phyloP scores from a whole-genome alignment of 2,797 vertebrate genomes.

The Anguilla pacifica region DNA sequence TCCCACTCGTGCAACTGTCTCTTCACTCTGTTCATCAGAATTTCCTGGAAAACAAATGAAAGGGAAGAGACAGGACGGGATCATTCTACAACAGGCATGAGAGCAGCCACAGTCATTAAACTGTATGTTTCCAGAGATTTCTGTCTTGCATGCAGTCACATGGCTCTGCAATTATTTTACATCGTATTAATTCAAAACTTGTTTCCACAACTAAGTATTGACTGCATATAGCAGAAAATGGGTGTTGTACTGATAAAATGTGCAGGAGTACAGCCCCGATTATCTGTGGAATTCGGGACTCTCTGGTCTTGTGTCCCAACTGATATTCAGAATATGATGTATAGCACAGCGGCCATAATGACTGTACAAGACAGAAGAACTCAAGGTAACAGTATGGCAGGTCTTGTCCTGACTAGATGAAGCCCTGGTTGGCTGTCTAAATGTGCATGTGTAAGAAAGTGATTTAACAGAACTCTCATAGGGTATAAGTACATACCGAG shows the following conservation, averaged over 20 bases:
- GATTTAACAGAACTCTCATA: background rate
- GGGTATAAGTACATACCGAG: slow-evolving; percentile 83
- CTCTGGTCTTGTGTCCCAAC: background rate
- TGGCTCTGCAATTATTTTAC: too few species aligned
- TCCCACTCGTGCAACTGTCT: slow-evolving; percentile 96
- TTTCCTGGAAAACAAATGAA: slow-evolving; percentile 64
- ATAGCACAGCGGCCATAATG: background rate
- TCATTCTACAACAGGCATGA: background rate
- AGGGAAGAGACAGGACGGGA: background rate
- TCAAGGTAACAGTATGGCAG: background rate
- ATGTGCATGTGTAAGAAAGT: background rate
- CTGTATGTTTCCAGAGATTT: background rate
- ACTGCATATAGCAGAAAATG: background rate
- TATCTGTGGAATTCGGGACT: background rate
- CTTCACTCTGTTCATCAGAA: slow-evolving; percentile 94
- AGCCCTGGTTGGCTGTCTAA: background rate
- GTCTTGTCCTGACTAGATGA: background rate
- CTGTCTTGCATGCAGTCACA: background rate
- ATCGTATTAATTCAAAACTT: background rate
- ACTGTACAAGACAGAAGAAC: background rate
- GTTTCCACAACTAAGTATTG: background rate
- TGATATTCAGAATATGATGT: background rate
- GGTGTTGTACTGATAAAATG: background rate
- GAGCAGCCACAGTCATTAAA: background rate
- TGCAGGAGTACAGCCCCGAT: background rate